Base-by-base conservation (phyloP, 2,888 invertebrate genomes). In the Agrypnus murinus region DNA sequence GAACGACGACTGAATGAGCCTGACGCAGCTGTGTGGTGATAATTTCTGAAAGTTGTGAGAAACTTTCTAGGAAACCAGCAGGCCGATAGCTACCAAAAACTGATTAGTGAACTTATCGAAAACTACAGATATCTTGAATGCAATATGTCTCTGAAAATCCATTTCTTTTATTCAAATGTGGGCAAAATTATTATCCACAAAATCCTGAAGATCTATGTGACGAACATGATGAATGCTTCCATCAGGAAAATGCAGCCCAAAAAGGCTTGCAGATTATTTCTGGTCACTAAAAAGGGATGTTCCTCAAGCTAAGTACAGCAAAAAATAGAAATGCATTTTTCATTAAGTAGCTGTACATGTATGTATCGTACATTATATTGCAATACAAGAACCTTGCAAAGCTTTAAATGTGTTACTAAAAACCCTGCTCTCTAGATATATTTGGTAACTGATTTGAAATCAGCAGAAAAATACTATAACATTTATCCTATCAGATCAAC, bases 321-420 rank as follows among this genome's bases (percentile, higher is more conserved):
- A n/a, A 40, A 40, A 40, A 40, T 40, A 40, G 7, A 40, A 40
- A 40, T n/a, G 40, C 40, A n/a, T 40, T 40, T 40, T n/a, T 40
- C 40, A 40, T 40, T 9, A 40, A n/a, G 8, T 40, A 40, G n/a
- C 40, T 40, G 40, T 40, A 40, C 40, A n/a, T 40, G 40, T 40
- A 40, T 40, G n/a, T n/a, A 3, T 3, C n/a, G 40, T 45, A 45
- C 9, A 45, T 45, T 45, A 15, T 14, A 12, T 12, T 6, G 9
- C 6, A 15, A 45, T 45, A 45, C 15, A 45, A n/a, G n/a, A 38
- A 38, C n/a, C n/a, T 38, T 9, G n/a, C 8, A 9, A 38, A 38
- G 3, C 6, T 38, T 38, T 38, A 38, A 38, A 6, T 38, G 38
- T n/a, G n/a, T 38, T 38, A 9, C n/a, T 9, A n/a, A n/a, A n/a